Evolutionary conservation across 2,797 vertebrate species (phyloP).

Genomic region (Trachops cirrhosus): DNA sequence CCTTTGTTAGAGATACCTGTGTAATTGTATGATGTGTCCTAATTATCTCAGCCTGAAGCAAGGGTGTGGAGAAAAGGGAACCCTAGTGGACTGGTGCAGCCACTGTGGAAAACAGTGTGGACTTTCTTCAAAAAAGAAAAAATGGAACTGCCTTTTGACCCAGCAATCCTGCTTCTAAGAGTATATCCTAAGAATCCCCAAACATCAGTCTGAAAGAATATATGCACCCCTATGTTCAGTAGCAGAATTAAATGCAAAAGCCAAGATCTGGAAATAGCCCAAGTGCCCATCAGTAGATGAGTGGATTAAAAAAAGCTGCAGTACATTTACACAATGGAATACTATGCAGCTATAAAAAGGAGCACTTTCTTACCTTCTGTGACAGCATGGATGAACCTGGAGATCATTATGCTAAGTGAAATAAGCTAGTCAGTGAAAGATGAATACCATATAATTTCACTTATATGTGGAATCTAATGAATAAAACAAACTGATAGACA

Average conservation of each 20-base stretch:
- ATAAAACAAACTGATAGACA: neutral
- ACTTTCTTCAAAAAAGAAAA: neutral
- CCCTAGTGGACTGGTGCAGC: neutral
- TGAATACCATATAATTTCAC: neutral
- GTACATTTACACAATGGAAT: neutral
- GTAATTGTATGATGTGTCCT: neutral
- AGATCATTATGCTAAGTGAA: neutral
- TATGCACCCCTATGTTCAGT: neutral
- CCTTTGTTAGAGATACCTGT: neutral
- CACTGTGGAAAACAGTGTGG: neutral
- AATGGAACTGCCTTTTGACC: neutral
- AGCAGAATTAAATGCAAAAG: neutral
- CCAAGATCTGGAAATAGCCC: neutral
- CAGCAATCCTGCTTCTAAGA: neutral
- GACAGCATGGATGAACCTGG: no score
- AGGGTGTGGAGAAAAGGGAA: neutral
- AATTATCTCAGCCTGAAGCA: neutral
- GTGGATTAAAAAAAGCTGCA: neutral
- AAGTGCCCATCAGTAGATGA: neutral
- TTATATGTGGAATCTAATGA: neutral
- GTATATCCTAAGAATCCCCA: neutral
- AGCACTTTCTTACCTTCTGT: neutral
- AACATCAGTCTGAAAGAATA: neutral
- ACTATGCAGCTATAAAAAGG: neutral
- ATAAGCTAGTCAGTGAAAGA: neutral